phyloP scores from a whole-genome alignment of 2,113 vertebrate species.

The Sula dactylatra region DNA sequence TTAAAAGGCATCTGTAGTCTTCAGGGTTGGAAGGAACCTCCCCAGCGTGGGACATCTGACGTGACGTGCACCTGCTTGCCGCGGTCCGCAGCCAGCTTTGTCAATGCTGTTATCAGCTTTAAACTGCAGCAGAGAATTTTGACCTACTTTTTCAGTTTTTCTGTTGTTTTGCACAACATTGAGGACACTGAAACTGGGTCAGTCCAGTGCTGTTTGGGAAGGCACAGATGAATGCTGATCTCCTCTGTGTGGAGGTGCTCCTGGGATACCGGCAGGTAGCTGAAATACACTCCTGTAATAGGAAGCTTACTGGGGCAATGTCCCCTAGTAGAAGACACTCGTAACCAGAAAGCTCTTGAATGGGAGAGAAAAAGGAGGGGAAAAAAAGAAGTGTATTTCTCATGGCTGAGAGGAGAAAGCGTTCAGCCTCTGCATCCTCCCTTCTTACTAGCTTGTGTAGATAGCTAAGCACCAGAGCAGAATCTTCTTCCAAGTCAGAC shows the following conservation, averaged over 20 bases:
- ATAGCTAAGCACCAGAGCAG: background rate
- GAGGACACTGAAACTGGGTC: background rate
- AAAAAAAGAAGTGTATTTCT: background rate
- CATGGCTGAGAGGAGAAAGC: background rate
- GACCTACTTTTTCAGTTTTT: slow-evolving; percentile 1
- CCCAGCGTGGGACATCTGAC: background rate
- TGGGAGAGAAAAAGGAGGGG: background rate
- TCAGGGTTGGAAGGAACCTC: background rate
- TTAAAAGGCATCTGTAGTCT: background rate
- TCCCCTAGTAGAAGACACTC: background rate
- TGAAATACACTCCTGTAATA: background rate
- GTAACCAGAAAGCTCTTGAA: background rate
- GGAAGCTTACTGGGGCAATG: background rate
- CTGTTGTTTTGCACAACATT: background rate
- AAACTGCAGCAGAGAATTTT: background rate
- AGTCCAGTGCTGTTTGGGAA: background rate
- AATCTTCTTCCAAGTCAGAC: background rate
- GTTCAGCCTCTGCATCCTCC: background rate
- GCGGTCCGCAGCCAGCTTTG: background rate
- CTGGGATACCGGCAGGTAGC: background rate
- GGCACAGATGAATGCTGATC: background rate
- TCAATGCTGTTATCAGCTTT: background rate
- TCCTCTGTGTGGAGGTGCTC: background rate
- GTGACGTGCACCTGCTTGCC: rapidly evolving
- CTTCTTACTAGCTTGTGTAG: background rate